These are phyloP conservation scores for Heteromurus nitidus DNA, from an alignment of 2,888 invertebrate genomes.

Conservation along the genomic window DNA sequence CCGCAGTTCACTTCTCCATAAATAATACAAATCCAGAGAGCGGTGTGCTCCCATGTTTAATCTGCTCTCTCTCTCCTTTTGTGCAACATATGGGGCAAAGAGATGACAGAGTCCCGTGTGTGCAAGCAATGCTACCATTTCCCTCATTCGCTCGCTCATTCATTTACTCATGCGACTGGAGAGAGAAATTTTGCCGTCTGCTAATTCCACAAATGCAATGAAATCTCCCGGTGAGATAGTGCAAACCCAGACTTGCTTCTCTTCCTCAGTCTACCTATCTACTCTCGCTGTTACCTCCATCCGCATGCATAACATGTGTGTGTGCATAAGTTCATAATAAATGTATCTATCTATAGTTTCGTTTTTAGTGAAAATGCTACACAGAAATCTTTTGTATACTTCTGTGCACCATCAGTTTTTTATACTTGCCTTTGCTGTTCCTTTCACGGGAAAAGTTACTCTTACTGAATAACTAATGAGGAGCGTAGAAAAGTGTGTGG, in stretches of 20 bases:
- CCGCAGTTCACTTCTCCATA: background rate
- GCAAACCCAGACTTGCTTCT: too few species aligned
- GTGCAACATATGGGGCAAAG: slow-evolving; percentile 33
- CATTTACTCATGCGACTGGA: slow-evolving; percentile 32
- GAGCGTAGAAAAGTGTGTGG: slow-evolving; percentile 36
- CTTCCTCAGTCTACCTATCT: too few species aligned
- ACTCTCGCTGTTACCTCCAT: background rate
- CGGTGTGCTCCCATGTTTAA: background rate
- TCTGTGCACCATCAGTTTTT: slow-evolving; percentile 27
- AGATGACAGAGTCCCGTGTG: slow-evolving; percentile 16
- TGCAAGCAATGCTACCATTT: slow-evolving; percentile 14
- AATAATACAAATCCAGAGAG: background rate
- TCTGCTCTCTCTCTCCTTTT: too few species aligned
- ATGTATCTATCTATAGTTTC: too few species aligned
- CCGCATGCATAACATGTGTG: background rate
- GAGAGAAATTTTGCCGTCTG: background rate
- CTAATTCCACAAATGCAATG: background rate
- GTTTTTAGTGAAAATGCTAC: too few species aligned
- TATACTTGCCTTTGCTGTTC: slow-evolving; percentile 16
- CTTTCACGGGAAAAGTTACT: slow-evolving; percentile 51
- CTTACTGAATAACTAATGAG: slow-evolving; percentile 59
- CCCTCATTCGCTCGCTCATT: slow-evolving; percentile 36
- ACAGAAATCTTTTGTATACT: too few species aligned
- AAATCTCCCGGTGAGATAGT: slow-evolving; percentile 7
- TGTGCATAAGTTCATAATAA: too few species aligned